A percentile compares a stretch with the other conserved stretches of the same genome.
These are phyloP conservation scores for Scaptomyza parva DNA, from an alignment of 2,888 invertebrate genomes.

Conservation along the genomic window DNA sequence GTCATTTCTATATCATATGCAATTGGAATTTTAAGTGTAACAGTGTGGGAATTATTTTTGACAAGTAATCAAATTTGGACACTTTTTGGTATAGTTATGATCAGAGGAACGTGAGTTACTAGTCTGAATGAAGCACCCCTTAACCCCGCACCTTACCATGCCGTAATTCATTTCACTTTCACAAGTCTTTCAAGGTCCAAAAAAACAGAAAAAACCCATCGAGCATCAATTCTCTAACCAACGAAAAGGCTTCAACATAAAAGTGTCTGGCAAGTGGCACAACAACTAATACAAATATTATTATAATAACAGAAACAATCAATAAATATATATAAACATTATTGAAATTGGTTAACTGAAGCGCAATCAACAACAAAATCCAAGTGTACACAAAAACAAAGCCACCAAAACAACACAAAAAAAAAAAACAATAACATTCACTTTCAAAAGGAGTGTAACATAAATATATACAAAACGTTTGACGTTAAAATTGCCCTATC, in stretches of 20 bases:
- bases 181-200: slow-evolving; percentile 34
- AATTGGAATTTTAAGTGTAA: slow-evolving; percentile 52
- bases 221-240: slow-evolving; percentile 28
- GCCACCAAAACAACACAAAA: too few relatives aligned
- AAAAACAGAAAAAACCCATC: slow-evolving; percentile 24
- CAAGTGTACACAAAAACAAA: slow-evolving; percentile 49
- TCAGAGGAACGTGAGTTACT: slow-evolving; percentile 11
- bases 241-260: slow-evolving; percentile 39
- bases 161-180: slow-evolving; percentile 46
- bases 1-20: slow-evolving; percentile 52
- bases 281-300: slow-evolving; percentile 58
- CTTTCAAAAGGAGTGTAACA: slow-evolving; percentile 47
- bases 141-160: not conserved
- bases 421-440: slow-evolving; percentile 57
- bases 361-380: slow-evolving; percentile 65
- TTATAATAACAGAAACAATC: slow-evolving; percentile 65
- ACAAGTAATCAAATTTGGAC: slow-evolving; percentile 10
- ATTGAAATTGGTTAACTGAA: slow-evolving; percentile 59
- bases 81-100: slow-evolving; percentile 40
- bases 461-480: slow-evolving; percentile 29
- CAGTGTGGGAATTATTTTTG: slow-evolving; percentile 42
- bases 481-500: slow-evolving; percentile 41
- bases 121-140: not conserved
- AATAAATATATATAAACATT: slow-evolving; percentile 67
- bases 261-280: slow-evolving; percentile 39